Evolutionary conservation across 2,888 invertebrate species (phyloP), one percentile per base, ranked within the genome.

Genomic region (Argynnis bischoffii): DNA sequence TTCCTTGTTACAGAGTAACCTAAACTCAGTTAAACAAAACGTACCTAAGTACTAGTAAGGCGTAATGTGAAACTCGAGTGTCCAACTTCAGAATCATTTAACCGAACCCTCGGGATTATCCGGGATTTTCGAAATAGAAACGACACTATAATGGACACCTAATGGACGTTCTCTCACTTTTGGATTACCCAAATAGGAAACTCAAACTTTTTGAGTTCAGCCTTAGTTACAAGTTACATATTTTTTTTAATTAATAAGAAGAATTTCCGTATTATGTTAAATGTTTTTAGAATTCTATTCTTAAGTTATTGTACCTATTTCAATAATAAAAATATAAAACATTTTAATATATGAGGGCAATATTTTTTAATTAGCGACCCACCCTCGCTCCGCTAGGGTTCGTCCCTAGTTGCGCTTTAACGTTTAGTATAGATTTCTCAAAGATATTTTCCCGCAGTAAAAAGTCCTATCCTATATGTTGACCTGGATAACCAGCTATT

Each of bases 61-160:
- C 54, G 59, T 60, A 16, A 64, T 31, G 56, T 56, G 64, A 67
- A 70, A 69, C 59, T 72, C 48, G 51, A 69, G 55, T 70, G 64
- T 67, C 53, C 57, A 63, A 61, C 69, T 70, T 66, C 64, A 55
- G 66, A 63, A 67, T 67, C 64, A 63, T 69, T 51, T 55, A 56
- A 61, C 70, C 70, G 67, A 54, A 61, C 59, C 57, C 48, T 60
- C 65, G 60, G 66, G 70, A 72, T 70, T 60, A 70, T 67, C 63
- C 64, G 74, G 66, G 60, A 66, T 66, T 48, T 21, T n/a, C 21
- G 48, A 47, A 50, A 53, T 31, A 35, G 54, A 8, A 15, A 60
- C 21, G 16, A 47, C 35, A 26, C 14, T 18, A 53, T 57, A 48
- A 54, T 60, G 54, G 35, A 60, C 59, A 60, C 54, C 66, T 48